Evolutionary conservation across 1,140 invertebrate genomes (phyloP).

Genomic region (Ceratina australensis): DNA sequence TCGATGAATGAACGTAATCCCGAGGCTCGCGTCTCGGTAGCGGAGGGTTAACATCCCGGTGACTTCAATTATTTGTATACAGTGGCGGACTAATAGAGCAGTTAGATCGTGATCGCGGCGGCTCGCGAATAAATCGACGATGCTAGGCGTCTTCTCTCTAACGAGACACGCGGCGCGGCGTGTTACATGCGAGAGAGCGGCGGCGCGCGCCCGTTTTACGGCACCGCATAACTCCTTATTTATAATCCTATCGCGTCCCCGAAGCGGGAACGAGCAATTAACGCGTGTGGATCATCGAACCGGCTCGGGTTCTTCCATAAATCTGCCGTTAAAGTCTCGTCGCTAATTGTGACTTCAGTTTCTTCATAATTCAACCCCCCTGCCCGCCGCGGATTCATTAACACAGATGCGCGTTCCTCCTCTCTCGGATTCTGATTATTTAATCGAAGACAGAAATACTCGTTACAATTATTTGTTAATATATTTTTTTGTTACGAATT

Average conservation of each 20-base stretch:
- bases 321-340: not conserved
- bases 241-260: slow-evolving; percentile 45
- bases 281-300: slow-evolving; percentile 2
- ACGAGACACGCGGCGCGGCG: slow-evolving; percentile 39
- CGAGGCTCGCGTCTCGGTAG: too few relatives aligned
- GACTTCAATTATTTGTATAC: slow-evolving; percentile 55
- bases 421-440: not conserved
- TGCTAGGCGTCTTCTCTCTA: slow-evolving; percentile 33
- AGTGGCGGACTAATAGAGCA: slow-evolving; percentile 46
- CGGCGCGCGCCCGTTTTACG: slow-evolving; percentile 49
- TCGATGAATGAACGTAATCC: too few relatives aligned
- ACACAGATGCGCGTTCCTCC: too few relatives aligned
- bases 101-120: slow-evolving; percentile 50
- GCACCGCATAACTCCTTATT: slow-evolving; percentile 57
- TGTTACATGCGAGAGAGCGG: slow-evolving; percentile 16
- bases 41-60: slow-evolving; percentile 40
- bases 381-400: not conserved
- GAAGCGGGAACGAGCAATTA: slow-evolving; percentile 56
- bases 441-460: not conserved
- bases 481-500: too few relatives aligned
- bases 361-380: not conserved
- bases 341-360: slow-evolving; percentile 1
- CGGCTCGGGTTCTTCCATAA: not conserved
- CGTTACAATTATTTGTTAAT: too few relatives aligned
- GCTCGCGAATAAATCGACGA: slow-evolving; percentile 49